Evolutionary conservation across 2,888 invertebrate genomes (phyloP), one percentile per base, ranked within the genome.

Genomic region (Patella ulyssiponensis): DNA sequence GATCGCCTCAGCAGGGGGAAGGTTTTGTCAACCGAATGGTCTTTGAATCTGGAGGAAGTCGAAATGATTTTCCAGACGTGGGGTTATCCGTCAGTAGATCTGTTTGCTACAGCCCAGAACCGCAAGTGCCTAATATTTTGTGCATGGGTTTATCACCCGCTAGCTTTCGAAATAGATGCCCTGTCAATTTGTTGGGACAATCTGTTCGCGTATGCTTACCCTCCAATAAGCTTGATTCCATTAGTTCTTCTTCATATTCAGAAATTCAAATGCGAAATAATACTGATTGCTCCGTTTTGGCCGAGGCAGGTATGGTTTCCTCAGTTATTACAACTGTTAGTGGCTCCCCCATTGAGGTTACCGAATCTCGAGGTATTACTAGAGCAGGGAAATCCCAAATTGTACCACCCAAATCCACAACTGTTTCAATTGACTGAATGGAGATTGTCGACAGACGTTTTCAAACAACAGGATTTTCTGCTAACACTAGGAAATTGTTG

Each of bases 381-480:
- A 14, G 7, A 7, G 56, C 81, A 80, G 69, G 69, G 80, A n/a
- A 75, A 71, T 23, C 51, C 69, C 74, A 74, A 74, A 73, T 76
- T 81, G 5, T 74, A 17, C 69, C 80, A 82, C 64, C 83, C 80
- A 53, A 76, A 80, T 23, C 79, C 76, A 56, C 75, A 77, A 64
- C 17, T 33, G 12, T 69, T 81, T 33, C 74, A 73, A 17, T 74
- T 81, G 72, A 78, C 79, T 77, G 82, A 77, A 77, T 83, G 81
- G 82, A 80, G 77, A 17, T 77, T 80, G 51, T 79, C 80, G 69
- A 76, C 77, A 58, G 76, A 80, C 15, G 23, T 23, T 79, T 80
- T 74, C 72, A 77, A 73, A 27, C 76, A 64, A 76, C 70, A 54
- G 79, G 81, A 0, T 78, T 82, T 82, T 82, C 80, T 71, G 53